Conservation (phyloP, 1,140 invertebrate species). For the Lamellibrachia luymesi region DNA sequence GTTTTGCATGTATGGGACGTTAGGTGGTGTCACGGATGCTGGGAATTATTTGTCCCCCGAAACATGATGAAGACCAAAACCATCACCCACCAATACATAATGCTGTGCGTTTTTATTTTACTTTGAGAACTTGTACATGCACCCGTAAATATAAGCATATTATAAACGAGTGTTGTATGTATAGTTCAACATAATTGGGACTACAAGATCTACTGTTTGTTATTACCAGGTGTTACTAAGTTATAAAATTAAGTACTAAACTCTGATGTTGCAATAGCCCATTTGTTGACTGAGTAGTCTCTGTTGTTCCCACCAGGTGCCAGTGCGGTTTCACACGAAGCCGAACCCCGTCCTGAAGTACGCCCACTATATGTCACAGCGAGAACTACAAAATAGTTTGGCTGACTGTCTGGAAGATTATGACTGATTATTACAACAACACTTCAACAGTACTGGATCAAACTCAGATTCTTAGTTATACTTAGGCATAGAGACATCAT, state of each 20-base stretch:
- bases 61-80: no score
- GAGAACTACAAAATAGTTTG: slow-evolving; percentile 33
- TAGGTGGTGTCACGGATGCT: no score
- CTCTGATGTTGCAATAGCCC: background rate
- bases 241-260: background rate
- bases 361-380: slow-evolving; percentile 35
- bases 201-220: no score
- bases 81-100: no score
- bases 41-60: no score
- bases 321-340: slow-evolving; percentile 37
- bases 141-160: no score
- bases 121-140: no score
- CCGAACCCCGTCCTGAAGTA: slow-evolving; percentile 38
- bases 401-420: slow-evolving; percentile 33
- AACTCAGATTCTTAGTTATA: background rate
- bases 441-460: background rate
- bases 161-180: no score
- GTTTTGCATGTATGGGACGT: background rate
- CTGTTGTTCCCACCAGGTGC: slow-evolving; percentile 29
- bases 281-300: background rate
- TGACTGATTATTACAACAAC: background rate
- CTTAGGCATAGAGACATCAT: background rate
- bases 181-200: no score
- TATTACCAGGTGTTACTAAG: no score
- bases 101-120: no score